These are phyloP conservation scores for Chlorocebus sabaeus DNA, from an alignment of 2,113 vertebrate genomes.

Conservation along the genomic window DNA sequence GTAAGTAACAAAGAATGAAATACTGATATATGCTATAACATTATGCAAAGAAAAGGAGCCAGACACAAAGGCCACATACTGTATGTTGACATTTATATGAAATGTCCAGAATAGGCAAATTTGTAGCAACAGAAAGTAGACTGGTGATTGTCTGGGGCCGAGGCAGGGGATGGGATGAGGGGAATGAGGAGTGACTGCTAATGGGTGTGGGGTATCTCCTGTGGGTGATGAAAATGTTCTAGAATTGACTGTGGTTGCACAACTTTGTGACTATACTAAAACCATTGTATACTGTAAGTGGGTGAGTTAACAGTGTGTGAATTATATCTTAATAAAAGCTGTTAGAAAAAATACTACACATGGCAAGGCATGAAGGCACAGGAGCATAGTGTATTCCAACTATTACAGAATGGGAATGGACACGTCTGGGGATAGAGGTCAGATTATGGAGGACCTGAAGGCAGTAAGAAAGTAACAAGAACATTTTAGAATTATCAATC, in stretches of 20 bases:
- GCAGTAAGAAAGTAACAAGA: neutral
- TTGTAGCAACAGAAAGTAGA: neutral
- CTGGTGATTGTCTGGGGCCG: neutral
- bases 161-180: neutral
- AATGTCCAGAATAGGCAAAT: neutral
- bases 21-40: neutral
- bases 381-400: neutral
- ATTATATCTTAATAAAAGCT: neutral
- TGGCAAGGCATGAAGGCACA: neutral
- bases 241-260: neutral
- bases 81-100: neutral
- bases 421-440: neutral
- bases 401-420: neutral
- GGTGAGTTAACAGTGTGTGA: neutral
- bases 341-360: neutral
- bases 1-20: neutral
- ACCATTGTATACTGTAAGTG: neutral
- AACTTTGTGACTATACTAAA: neutral
- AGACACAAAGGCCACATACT: neutral
- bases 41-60: neutral
- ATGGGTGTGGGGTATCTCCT: neutral
- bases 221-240: neutral
- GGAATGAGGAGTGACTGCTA: neutral
- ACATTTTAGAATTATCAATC: neutral
- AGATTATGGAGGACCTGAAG: neutral